Percentiles rank a stretch among this genome's conserved stretches.
These are phyloP conservation scores for Bombus turneri DNA, from an alignment of 1,140 invertebrate genomes.

Conservation along the genomic window DNA sequence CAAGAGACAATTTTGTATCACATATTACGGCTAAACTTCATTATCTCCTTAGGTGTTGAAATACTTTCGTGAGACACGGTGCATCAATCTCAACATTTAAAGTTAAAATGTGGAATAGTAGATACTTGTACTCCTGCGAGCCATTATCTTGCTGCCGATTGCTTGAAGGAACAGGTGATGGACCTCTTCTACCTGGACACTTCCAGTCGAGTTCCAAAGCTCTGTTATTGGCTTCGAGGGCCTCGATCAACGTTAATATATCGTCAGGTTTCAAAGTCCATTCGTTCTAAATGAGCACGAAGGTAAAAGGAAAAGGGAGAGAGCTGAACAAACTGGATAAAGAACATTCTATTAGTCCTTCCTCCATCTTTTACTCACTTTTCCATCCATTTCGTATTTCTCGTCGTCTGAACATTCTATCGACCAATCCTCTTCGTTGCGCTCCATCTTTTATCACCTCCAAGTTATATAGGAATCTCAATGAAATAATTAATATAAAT, in stretches of 20 bases:
- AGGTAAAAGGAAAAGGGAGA: neutral
- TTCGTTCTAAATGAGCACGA: conserved; percentile 68
- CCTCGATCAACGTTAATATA: conserved; percentile 84
- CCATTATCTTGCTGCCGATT: conserved; percentile 76
- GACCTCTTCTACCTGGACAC: conserved; percentile 85
- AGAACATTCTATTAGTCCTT: conserved; percentile 1
- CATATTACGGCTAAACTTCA: too few species aligned
- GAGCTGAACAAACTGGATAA: neutral
- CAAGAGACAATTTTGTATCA: too few species aligned
- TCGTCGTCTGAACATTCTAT: conserved; percentile 86
- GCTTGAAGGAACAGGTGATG: conserved; percentile 81
- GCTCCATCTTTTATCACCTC: conserved; percentile 74
- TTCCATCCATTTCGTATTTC: conserved; percentile 78
- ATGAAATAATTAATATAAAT: neutral
- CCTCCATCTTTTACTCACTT: conserved; percentile 62
- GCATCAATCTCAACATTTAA: neutral
- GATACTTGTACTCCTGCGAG: conserved; percentile 78
- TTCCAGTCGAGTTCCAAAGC: conserved; percentile 85
- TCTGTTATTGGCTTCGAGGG: conserved; percentile 82
- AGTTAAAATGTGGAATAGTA: conserved; percentile 39
- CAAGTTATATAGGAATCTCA: too few species aligned
- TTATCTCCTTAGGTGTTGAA: neutral
- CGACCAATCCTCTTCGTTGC: conserved; percentile 82
- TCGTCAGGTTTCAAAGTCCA: conserved; percentile 81
- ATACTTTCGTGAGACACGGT: neutral